phyloP scores from a whole-genome alignment of 1,140 invertebrate genomes.

The Drosophila sechellia region DNA sequence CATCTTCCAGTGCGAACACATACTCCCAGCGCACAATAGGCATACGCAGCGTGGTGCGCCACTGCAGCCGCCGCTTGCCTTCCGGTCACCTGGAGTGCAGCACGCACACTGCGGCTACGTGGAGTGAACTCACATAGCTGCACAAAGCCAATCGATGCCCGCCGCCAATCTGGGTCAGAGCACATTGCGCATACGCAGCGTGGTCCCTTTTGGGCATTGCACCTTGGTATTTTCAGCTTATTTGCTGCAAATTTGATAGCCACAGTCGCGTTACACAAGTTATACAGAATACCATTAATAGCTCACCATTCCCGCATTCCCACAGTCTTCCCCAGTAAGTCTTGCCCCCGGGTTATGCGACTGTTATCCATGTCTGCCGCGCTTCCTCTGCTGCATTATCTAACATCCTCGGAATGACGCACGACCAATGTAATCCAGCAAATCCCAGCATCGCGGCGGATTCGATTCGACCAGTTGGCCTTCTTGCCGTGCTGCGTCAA shows the following conservation, averaged over 20 bases:
- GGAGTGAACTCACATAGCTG: too few species aligned
- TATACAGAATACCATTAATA: neutral
- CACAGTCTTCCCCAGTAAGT: neutral
- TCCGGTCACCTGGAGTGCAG: too few species aligned
- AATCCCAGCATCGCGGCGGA: neutral
- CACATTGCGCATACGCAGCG: neutral
- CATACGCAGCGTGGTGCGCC: constrained; percentile 23
- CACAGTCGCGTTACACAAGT: neutral
- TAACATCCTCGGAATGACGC: constrained; percentile 21
- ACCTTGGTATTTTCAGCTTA: too few species aligned
- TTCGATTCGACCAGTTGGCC: constrained; percentile 1
- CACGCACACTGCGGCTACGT: too few species aligned
- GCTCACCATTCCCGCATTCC: neutral
- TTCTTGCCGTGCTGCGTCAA: neutral
- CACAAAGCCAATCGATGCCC: neutral
- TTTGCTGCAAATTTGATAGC: neutral
- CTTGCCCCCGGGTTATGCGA: neutral
- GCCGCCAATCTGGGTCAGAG: neutral
- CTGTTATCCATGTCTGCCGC: constrained; percentile 2
- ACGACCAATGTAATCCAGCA: constrained; percentile 15
- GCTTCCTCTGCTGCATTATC: constrained; percentile 3
- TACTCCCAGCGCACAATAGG: neutral
- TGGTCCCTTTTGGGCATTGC: neutral
- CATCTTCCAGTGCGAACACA: too few species aligned
- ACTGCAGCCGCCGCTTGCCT: neutral